Evolutionary conservation across 2,113 vertebrate genomes (phyloP), one percentile per base, ranked within the genome.

Genomic region (Oplegnathus fasciatus): DNA sequence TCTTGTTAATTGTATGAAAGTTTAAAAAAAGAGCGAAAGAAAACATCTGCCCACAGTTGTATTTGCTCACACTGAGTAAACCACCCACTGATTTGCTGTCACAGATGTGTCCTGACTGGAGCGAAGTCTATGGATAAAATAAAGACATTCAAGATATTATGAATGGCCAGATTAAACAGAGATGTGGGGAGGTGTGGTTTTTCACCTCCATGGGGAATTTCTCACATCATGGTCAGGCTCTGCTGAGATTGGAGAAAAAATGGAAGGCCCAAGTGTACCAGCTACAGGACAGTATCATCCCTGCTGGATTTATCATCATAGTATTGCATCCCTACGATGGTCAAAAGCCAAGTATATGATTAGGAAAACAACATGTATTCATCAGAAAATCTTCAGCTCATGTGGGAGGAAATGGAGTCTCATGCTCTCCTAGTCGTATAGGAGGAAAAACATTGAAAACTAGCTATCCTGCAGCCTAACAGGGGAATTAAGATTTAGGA

Each of bases 201-300:
- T 84, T 87, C 89, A 80, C 82, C 80, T 87, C 68, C 44, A 37
- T 90, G 89, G 3, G 92, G 95, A 95, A 95, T 95, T 87, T 95
- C 92, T 91, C 94, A 94, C 91, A 89, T 86, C 84, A 88, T 44
- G 74, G 83, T 70, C 60, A 78, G 72, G 44, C 50, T 88, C 69
- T 37, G 58, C 67, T 32, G 82, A 79, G 75, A 81, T 26, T 58
- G 73, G 28, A 66, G 58, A 24, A 20, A 73, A 74, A 78, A 64
- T 52, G 44, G 46, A 73, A 54, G 54, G 18, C 30, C 5, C 13
- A 24, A 10, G 40, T 71, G 40, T 26, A 52, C n/a, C 30, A 67
- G 40, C 30, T 40, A 61, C 3, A 55, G 70, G 24, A 64, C 58
- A 32, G 28, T 13, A 62, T 40, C 24, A 20, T 32, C 26, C 57